Conservation (phyloP, 2,113 vertebrate species). For the Coreoperca whiteheadi region DNA sequence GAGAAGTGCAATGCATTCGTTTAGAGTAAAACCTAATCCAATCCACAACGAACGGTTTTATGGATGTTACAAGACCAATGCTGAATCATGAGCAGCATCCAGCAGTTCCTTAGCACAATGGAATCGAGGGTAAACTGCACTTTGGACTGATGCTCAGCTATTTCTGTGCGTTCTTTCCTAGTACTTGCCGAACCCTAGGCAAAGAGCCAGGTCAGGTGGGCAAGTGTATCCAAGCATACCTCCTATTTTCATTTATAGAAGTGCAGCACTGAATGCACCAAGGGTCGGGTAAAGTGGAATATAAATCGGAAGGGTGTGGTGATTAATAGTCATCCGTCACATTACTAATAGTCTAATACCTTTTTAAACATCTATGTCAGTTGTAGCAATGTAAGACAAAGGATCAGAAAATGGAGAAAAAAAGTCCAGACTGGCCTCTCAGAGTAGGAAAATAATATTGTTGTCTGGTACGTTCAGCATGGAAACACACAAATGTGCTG, state of each 20-base stretch:
- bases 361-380: neutral
- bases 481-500: no score
- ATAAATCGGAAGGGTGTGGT: neutral
- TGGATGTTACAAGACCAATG: neutral
- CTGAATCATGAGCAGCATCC: neutral
- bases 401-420: no score
- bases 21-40: conserved; percentile 5
- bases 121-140: neutral
- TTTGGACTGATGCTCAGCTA: neutral
- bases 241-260: neutral
- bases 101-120: neutral
- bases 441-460: no score
- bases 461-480: no score
- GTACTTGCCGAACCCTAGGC: neutral
- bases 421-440: no score
- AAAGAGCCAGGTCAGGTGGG: neutral
- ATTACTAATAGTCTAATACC: neutral
- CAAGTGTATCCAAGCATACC: neutral
- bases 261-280: neutral
- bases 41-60: conserved; percentile 18
- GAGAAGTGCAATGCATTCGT: conserved; percentile 8
- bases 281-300: neutral
- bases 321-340: neutral
- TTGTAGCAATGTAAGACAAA: neutral
- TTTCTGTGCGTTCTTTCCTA: conserved; percentile 10